Percentiles rank a stretch among this genome's conserved stretches.
Evolutionary conservation across 2,113 vertebrate genomes (phyloP).

Genomic region (Aramus guarauna): DNA sequence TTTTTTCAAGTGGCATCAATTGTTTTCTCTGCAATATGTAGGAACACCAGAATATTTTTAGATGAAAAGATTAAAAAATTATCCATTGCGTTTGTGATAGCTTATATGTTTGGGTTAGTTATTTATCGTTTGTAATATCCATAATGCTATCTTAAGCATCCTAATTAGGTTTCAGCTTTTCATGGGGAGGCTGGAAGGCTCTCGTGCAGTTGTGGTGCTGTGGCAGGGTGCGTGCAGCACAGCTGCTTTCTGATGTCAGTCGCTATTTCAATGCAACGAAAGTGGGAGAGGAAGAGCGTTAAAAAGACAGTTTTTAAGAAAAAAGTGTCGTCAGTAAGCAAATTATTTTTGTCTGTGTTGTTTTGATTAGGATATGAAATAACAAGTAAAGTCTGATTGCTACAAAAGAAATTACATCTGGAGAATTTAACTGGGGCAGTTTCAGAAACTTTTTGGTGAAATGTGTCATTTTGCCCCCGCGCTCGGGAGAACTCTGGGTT

Average conservation of each 20-base stretch:
- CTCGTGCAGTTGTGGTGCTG: constrained; percentile 52
- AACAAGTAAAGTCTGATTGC: constrained; percentile 70
- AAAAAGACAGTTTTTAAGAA: constrained; percentile 54
- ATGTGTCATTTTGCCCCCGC: neutral
- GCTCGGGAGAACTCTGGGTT: neutral
- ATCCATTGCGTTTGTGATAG: constrained; percentile 15
- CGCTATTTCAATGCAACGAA: constrained; percentile 53
- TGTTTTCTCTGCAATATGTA: constrained; percentile 28
- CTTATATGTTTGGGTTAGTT: constrained; percentile 53
- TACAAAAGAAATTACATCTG: constrained; percentile 69
- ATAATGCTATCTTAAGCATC: constrained; percentile 52
- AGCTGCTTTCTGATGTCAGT: constrained; percentile 69
- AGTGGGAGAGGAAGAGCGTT: constrained; percentile 61
- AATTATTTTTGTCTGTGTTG: constrained; percentile 66
- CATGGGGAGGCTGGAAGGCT: constrained; percentile 17
- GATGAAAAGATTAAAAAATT: constrained; percentile 59
- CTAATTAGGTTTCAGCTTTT: constrained; percentile 58
- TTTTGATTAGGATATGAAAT: constrained; percentile 68
- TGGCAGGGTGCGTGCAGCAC: constrained; percentile 1
- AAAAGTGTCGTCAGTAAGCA: constrained; percentile 67
- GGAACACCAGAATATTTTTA: constrained; percentile 52
- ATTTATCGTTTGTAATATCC: constrained; percentile 28
- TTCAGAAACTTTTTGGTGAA: constrained; percentile 32
- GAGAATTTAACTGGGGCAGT: constrained; percentile 55
- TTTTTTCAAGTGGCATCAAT: constrained; percentile 18